Conservation (phyloP, 2,888 invertebrate species). For the Colletes collaris region DNA sequence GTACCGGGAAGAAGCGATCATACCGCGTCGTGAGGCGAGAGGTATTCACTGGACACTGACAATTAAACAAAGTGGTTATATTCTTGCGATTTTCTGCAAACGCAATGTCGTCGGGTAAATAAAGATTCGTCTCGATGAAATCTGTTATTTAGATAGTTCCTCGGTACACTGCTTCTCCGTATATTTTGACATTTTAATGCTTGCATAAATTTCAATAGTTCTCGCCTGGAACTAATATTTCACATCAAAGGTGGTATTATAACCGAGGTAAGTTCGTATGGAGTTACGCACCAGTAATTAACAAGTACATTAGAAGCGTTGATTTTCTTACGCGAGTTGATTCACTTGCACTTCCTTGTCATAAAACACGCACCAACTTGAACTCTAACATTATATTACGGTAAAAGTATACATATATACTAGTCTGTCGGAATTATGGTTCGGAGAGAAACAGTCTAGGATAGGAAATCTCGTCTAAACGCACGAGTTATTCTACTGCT, state of each 20-base stretch:
- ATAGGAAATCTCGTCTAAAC: background rate
- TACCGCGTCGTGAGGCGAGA: conserved; percentile 15
- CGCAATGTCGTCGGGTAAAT: background rate
- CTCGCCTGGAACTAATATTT: background rate
- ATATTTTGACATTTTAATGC: conserved; percentile 15
- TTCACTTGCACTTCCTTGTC: background rate
- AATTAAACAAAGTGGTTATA: background rate
- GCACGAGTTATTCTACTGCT: too few relatives aligned
- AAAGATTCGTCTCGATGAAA: conserved; percentile 7
- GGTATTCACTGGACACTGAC: conserved; percentile 9
- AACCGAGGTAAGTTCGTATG: conserved; percentile 15
- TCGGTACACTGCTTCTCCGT: background rate
- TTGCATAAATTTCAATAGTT: conserved; percentile 8
- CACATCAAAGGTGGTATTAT: conserved; percentile 3
- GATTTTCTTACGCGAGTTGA: conserved; percentile 15
- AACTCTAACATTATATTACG: background rate
- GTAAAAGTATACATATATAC: too few relatives aligned
- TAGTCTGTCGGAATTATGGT: too few relatives aligned
- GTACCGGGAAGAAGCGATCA: conserved; percentile 4
- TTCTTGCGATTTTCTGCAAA: conserved; percentile 3
- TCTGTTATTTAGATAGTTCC: conserved; percentile 14
- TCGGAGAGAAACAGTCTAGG: background rate
- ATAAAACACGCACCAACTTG: background rate
- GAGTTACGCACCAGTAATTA: background rate
- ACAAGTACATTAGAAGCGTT: conserved; percentile 9